Base-by-base conservation (phyloP, 2,797 vertebrate species). In the Argya squamiceps region DNA sequence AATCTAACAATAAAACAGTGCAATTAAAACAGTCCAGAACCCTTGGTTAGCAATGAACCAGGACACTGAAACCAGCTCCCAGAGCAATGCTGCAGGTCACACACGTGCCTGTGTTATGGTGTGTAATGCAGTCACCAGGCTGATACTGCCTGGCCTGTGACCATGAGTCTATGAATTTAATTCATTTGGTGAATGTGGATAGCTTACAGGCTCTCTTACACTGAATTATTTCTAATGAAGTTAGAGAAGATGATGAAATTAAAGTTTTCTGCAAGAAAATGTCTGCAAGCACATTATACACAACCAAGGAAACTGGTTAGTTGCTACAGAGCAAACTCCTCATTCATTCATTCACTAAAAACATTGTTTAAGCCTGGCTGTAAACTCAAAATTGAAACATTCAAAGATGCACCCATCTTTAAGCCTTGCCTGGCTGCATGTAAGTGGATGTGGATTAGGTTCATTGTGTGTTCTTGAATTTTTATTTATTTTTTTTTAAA, bases 51-150 rank as follows among this genome's bases (percentile, higher is more conserved):
- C 83, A 60, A 50, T 29, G 41, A 82, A 9, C 12, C 7, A 3
- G 11, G 49, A 24, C 81, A 69, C n/a, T 76, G 78, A 82, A 84
- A 73, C 3, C 86, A 84, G 4, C 22, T 75, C 27, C 15, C 46
- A 69, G 55, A 37, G 46, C 0, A 0, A 29, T 62, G 81, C 60
- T 0, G 1, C 50, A 16, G 69, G 24, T 62, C 19, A 50, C 39
- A 59, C 17, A 55, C 3, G 16, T 32, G 43, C 46, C 64, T 1
- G 0, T 46, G 27, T 18, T 47, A 10, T 6, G 36, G 29, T 3
- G 6, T 59, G 68, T 49, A 5, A 50, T 3, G 19, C 49, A 64
- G 29, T 36, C 71, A 21, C 59, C 37, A 11, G 7, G 26, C 50
- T 58, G 27, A 7, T 18, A 7, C 20, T 34, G 64, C 65, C 47